Evolutionary conservation across 2,113 vertebrate species (phyloP), one percentile per base, ranked within the genome.

Genomic region (Cyanoramphus novaezelandiae): DNA sequence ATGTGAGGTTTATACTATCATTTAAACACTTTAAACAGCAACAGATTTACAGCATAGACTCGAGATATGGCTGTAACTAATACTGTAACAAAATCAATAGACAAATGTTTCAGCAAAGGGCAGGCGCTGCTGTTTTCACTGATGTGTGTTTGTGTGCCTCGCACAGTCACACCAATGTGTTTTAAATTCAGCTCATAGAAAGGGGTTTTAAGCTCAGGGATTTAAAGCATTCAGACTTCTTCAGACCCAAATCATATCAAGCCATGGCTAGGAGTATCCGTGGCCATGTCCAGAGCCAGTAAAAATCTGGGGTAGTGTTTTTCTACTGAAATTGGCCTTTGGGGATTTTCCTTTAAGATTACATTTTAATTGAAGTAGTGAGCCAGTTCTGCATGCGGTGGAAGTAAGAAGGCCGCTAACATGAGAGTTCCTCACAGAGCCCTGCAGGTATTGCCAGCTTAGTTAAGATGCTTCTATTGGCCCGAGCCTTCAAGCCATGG

Each of bases 331-430:
- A 96, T 91, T 95, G 70, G 92, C 80, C 96, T 71, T 94, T 84
- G 52, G 96, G 94, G 93, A 95, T 97, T 97, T 98, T 96, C 86
- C 88, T 97, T 97, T 92, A 88, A 97, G 90, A 96, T 97, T 97
- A 82, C 77, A 83, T 97, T 98, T 97, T 97, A 98, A 97, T 96
- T 97, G 96, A 97, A 97, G 94, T 46, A 49, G 69, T 24, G 85
- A 97, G 90, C 80, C 89, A 82, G 76, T 95, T 93, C 87, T 93
- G 28, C 78, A 95, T 88, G 86, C 81, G 74, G 92, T 93, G 53
- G 89, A 87, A 90, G 70, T 82, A 95, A 93, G 93, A 95, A 88
- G 50, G 57, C 88, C 16, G 33, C 83, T 91, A 78, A 80, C 69
- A 29, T 71, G 83, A 64, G 78, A 90, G 86, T 50, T 93, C 70